Evolutionary conservation across 2,888 invertebrate genomes (phyloP).

Genomic region (Plagiodera versicolora): DNA sequence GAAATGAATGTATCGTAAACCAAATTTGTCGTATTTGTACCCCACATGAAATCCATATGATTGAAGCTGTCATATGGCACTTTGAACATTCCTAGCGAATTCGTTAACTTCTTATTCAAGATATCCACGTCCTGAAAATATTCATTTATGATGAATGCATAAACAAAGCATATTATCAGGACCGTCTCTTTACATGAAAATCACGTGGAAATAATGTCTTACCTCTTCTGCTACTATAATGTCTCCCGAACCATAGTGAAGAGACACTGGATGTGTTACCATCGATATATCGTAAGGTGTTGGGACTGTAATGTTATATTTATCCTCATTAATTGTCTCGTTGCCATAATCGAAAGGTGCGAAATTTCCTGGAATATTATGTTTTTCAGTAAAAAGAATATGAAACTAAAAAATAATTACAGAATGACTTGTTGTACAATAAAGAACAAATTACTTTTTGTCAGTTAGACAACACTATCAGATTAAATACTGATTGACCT

Average conservation of each 20-base stretch:
- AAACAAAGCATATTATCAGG: no score
- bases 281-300: slow-evolving; percentile 49
- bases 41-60: slow-evolving; percentile 74
- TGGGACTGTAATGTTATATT: slow-evolving; percentile 33
- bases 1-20: slow-evolving; percentile 62
- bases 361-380: slow-evolving; percentile 33
- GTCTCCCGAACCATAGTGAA: slow-evolving; percentile 61
- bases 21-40: slow-evolving; percentile 61
- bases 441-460: no score
- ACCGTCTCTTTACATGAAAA: no score
- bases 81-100: slow-evolving; percentile 60
- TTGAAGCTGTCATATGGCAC: slow-evolving; percentile 63
- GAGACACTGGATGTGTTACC: slow-evolving; percentile 56
- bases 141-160: no score
- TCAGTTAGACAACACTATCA: no score
- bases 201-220: no score
- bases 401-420: no score
- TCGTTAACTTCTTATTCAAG: slow-evolving; percentile 59
- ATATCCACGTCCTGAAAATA: slow-evolving; percentile 60
- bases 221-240: slow-evolving; percentile 57
- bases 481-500: no score
- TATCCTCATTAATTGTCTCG: slow-evolving; percentile 29
- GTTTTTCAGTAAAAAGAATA: no score
- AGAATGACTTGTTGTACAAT: no score
- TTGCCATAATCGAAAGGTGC: slow-evolving; percentile 36